Conservation (phyloP, 2,888 invertebrate genomes). For the Seira ritae region DNA sequence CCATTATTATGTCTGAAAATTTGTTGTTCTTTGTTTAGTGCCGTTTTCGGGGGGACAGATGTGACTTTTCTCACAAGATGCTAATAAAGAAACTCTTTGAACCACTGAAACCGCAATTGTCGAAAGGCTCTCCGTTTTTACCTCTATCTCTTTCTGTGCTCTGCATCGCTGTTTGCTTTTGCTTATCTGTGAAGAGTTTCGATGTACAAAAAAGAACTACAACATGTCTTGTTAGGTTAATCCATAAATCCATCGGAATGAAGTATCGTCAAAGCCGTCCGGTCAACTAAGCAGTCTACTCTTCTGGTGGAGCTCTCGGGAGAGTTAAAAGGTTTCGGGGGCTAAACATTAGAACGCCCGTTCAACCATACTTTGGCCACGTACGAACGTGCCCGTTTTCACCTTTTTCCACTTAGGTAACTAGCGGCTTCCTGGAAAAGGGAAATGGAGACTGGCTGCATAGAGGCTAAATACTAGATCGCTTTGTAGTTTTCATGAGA, state of each 20-base stretch:
- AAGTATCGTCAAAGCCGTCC: constrained; percentile 26
- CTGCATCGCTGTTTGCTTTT: background rate
- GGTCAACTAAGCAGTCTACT: background rate
- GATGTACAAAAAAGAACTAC: too few relatives aligned
- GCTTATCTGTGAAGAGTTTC: background rate
- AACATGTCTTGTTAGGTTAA: constrained; percentile 60
- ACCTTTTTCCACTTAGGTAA: constrained; percentile 14
- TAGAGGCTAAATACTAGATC: too few relatives aligned
- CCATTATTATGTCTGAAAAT: background rate
- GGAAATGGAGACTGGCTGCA: too few relatives aligned
- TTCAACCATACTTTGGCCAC: constrained; percentile 24
- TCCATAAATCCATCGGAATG: constrained; percentile 53
- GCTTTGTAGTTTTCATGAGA: too few relatives aligned
- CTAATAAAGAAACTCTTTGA: background rate
- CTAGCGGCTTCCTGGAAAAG: too few relatives aligned
- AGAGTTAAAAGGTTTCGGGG: background rate
- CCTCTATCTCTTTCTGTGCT: background rate
- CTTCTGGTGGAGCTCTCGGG: background rate
- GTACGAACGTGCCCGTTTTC: constrained; percentile 27
- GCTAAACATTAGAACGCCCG: constrained; percentile 9
- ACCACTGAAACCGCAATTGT: background rate
- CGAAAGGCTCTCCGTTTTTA: background rate
- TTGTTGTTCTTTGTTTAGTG: background rate
- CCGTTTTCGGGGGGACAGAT: background rate
- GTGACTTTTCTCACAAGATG: background rate